Evolutionary conservation across 1,140 invertebrate genomes (phyloP).

Genomic region (Steinernema khuongi): DNA sequence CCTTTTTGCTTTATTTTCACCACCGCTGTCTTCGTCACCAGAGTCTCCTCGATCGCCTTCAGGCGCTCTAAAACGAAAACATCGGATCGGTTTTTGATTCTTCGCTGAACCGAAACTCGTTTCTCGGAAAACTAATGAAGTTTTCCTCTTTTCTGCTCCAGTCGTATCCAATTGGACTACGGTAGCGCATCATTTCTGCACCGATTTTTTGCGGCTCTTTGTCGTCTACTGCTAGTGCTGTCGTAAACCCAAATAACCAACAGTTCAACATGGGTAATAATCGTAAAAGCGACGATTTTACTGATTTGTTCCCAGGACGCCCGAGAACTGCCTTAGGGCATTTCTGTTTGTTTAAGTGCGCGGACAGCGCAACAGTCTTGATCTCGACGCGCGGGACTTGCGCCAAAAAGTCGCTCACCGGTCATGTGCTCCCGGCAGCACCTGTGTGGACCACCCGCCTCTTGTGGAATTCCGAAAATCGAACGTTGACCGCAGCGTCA

Average conservation of each 20-base stretch:
- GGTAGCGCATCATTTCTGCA: too few species aligned
- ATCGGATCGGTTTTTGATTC: conserved; percentile 1
- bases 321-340: not conserved
- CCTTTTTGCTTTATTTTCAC: too few species aligned
- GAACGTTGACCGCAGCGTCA: not conserved
- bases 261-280: not conserved
- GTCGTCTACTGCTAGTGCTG: not conserved
- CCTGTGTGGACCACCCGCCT: not conserved
- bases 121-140: conserved; percentile 5
- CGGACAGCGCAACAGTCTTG: too few species aligned
- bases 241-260: not conserved
- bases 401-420: not conserved
- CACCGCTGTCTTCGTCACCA: too few species aligned
- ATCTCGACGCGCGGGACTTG: too few species aligned
- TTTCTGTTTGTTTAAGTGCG: not conserved
- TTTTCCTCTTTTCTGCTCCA: not conserved
- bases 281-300: not conserved
- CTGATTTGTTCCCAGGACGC: not conserved
- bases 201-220: too few species aligned
- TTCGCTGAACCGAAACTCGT: not conserved
- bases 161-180: not conserved
- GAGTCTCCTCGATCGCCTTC: too few species aligned
- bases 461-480: not conserved
- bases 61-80: too few species aligned
- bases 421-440: too few species aligned